A percentile compares a stretch with the other conserved stretches of the same genome.
Evolutionary conservation across 1,140 invertebrate genomes (phyloP).

Genomic region (Sarcophaga peregrina): DNA sequence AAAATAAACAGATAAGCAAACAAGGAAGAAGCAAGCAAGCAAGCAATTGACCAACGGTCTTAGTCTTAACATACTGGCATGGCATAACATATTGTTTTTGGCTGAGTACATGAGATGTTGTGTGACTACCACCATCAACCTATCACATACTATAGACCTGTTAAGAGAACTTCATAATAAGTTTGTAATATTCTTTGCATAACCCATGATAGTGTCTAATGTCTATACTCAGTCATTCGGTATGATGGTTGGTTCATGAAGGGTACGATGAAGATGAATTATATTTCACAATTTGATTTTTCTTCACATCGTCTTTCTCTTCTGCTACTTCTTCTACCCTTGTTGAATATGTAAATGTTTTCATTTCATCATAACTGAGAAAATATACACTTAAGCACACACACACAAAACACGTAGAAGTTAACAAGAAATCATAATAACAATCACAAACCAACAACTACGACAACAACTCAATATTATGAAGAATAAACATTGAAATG

Average conservation of each 20-base stretch:
- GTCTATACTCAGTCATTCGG: not conserved
- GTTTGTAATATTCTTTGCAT: constrained; percentile 18
- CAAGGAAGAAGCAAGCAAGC: not conserved
- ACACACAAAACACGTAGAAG: too few species aligned
- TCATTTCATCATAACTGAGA: constrained; percentile 39
- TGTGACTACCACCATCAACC: not conserved
- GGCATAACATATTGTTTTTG: not conserved
- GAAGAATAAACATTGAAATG: not conserved
- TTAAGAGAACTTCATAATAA: constrained; percentile 1
- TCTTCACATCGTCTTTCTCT: too few species aligned
- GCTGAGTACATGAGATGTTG: not conserved
- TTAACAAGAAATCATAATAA: not conserved
- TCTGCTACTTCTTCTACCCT: too few species aligned
- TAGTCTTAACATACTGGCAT: not conserved
- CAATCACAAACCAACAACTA: not conserved
- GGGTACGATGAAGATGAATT: constrained; percentile 2
- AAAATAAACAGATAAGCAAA: not conserved
- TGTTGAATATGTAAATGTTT: constrained; percentile 31
- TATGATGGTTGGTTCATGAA: not conserved
- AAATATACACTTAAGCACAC: not conserved
- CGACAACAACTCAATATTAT: constrained; percentile 14
- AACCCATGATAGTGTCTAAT: constrained; percentile 18
- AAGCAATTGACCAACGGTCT: constrained; percentile 21
- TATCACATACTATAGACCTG: not conserved
- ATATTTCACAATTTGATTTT: constrained; percentile 13